Evolutionary conservation across 2,113 vertebrate genomes (phyloP).

Genomic region (Hippoglossus stenolepis): DNA sequence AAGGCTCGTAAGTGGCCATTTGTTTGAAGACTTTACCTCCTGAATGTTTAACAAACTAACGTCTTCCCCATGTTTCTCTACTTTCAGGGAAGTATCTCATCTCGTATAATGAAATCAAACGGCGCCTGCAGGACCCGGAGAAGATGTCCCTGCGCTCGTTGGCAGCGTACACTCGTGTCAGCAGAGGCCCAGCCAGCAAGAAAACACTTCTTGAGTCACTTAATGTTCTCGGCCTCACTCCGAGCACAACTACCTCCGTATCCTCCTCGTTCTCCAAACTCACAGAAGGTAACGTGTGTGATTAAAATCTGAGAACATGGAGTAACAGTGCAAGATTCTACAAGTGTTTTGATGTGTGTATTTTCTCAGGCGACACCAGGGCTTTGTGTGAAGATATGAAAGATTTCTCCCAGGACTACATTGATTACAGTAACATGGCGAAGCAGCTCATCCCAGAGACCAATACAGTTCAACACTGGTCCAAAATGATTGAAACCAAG

Average conservation of each 20-base stretch:
- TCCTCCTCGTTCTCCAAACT: conserved; percentile 87
- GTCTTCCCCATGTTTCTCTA: neutral
- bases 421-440: conserved; percentile 83
- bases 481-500: conserved; percentile 86
- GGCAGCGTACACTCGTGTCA: conserved; percentile 85
- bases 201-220: conserved; percentile 82
- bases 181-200: conserved; percentile 85
- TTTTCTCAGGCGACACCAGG: conserved; percentile 78
- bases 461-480: conserved; percentile 87
- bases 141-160: conserved; percentile 86
- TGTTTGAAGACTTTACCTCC: neutral
- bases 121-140: conserved; percentile 83
- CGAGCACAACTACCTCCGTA: conserved; percentile 85
- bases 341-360: neutral
- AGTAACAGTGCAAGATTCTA: neutral
- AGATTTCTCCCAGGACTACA: conserved; percentile 84
- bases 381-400: conserved; percentile 84
- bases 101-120: conserved; percentile 84
- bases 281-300: conserved; percentile 79
- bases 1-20: conserved; percentile 77
- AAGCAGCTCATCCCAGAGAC: conserved; percentile 83
- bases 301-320: neutral
- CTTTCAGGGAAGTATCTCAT: conserved; percentile 81
- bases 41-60: neutral
- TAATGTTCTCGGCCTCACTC: conserved; percentile 80